A percentile compares a stretch with the other conserved stretches of the same genome.
These are phyloP conservation scores for Eonycteris spelaea DNA, from an alignment of 2,113 vertebrate species.

Conservation along the genomic window DNA sequence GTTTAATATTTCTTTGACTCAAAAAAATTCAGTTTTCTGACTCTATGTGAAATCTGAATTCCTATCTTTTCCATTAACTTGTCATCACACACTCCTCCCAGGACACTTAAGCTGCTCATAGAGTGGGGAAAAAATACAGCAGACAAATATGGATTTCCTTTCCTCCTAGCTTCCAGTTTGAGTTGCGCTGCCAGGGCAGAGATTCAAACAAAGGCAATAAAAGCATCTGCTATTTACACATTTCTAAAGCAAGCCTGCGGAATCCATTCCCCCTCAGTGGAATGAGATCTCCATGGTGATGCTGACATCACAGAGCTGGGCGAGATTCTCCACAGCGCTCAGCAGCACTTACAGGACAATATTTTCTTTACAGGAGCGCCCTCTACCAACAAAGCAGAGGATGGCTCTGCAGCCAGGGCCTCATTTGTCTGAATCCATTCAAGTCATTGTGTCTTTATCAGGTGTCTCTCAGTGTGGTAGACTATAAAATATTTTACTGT, in stretches of 20 bases:
- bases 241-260: constrained; percentile 31
- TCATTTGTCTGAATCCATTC: not conserved
- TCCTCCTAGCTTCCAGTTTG: constrained; percentile 63
- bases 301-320: constrained; percentile 69
- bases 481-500: not conserved
- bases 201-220: constrained; percentile 73
- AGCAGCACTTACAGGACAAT: constrained; percentile 7
- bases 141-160: constrained; percentile 74
- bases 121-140: constrained; percentile 3
- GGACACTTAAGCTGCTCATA: constrained; percentile 27
- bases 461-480: not conserved
- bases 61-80: constrained; percentile 65
- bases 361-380: constrained; percentile 80
- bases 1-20: constrained; percentile 60
- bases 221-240: constrained; percentile 76
- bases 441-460: not conserved
- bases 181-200: constrained; percentile 56
- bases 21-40: constrained; percentile 40
- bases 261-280: constrained; percentile 66
- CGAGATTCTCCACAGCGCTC: constrained; percentile 53
- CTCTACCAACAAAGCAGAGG: constrained; percentile 75
- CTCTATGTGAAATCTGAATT: constrained; percentile 63
- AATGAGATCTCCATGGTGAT: constrained; percentile 84
- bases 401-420: not conserved
- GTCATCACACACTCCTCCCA: not conserved